These are phyloP conservation scores for Eurytoma adleriae DNA, from an alignment of 2,888 invertebrate species.

Conservation along the genomic window DNA sequence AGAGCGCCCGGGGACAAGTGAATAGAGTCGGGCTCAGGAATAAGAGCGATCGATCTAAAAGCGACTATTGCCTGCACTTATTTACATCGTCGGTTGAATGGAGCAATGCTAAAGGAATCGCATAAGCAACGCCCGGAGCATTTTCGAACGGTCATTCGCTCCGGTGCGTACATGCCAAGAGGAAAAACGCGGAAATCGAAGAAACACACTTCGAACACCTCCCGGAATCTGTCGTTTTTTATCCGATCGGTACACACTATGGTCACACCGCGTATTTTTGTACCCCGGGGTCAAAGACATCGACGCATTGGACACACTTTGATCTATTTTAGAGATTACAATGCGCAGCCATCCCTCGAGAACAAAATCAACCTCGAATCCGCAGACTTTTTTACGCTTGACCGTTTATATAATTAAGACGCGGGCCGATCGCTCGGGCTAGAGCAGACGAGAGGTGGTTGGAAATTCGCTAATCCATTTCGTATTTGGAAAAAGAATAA, in stretches of 20 bases:
- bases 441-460: background rate
- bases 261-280: slow-evolving; percentile 14
- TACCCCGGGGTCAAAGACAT: slow-evolving; percentile 54
- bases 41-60: no score
- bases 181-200: slow-evolving; percentile 58
- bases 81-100: slow-evolving; percentile 24
- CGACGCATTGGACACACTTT: slow-evolving; percentile 47
- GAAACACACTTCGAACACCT: slow-evolving; percentile 31
- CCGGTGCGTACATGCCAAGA: background rate
- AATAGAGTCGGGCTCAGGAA: no score
- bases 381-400: slow-evolving; percentile 9
- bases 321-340: slow-evolving; percentile 58
- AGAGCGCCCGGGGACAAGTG: no score
- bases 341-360: slow-evolving; percentile 48
- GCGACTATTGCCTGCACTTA: background rate
- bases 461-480: background rate
- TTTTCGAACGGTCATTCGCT: slow-evolving; percentile 51
- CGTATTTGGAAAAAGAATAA: background rate
- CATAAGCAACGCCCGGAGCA: slow-evolving; percentile 29
- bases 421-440: background rate
- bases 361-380: slow-evolving; percentile 43
- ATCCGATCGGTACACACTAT: background rate
- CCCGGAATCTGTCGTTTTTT: slow-evolving; percentile 44
- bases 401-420: slow-evolving; percentile 49
- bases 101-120: slow-evolving; percentile 51